Base-by-base conservation (phyloP, 37 sponge, comb jelly and placozoan species). In the Petrosia ficiformis region DNA sequence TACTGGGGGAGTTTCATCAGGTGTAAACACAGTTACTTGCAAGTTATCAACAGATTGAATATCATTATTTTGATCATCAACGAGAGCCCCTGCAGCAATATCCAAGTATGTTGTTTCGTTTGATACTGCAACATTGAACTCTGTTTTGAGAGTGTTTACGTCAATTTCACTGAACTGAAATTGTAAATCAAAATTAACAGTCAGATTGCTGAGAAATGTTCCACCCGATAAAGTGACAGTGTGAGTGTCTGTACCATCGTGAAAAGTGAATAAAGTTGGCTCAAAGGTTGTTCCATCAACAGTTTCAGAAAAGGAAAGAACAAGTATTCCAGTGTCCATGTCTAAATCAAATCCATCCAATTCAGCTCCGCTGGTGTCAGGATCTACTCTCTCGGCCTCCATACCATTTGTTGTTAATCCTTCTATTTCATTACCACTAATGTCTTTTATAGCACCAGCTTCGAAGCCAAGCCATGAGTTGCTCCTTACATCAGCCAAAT, bases 301-400 rank as follows among this genome's bases (percentile, higher is more conserved):
- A n/a, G 67, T 78, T 52, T 95, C 96, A 25, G 59, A 52, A 41
- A 82, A 95, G 24, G 48, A 72, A 31, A 95, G 78, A 2, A 71
- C 85, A 1, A 95, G 83, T 34, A 76, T 56, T 16, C 96, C 96
- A 24, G 74, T 72, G 44, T 95, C 71, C 70, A 95, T 72, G 68
- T 95, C 87, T 2, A 95, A 54, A 44, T 84, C 57, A 63, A 95
- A 95, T 19, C 68, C 71, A 44, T 52, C 59, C 25, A 95, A 21
- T n/a, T 77, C 70, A 43, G 96, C 90, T 21, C 92, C 88, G 30
- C 79, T 59, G 0, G 37, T 75, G 60, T 91, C 91, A 26, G 65
- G 52, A 3, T 64, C 22, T 22, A 91, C 76, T 2, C 44, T 14
- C 1, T 71, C 58, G 10, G 79, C 86, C 44, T 74, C 69, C 2